Evolutionary conservation across 2,888 invertebrate genomes (phyloP).

Genomic region (Rhamnusium bicolor): DNA sequence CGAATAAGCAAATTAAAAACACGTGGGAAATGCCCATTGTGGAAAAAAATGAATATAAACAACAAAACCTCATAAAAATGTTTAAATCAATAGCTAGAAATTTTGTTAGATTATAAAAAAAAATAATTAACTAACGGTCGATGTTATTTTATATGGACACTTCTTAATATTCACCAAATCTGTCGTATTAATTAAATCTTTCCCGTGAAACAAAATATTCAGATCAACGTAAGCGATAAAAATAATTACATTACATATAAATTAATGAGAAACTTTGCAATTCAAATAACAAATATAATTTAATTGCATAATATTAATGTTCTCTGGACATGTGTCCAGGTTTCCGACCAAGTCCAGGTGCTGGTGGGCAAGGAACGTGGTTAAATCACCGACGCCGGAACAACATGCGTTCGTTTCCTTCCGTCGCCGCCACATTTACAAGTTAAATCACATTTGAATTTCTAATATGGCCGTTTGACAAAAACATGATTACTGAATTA

Average conservation of each 20-base stretch:
- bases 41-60: too few relatives aligned
- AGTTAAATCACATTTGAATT: constrained; percentile 60
- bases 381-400: constrained; percentile 61
- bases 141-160: neutral
- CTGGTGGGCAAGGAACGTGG: constrained; percentile 47
- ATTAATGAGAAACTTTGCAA: constrained; percentile 35
- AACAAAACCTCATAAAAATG: too few relatives aligned
- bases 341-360: constrained; percentile 56
- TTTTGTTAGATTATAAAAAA: too few relatives aligned
- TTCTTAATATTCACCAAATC: neutral
- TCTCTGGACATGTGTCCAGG: constrained; percentile 53
- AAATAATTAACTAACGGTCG: neutral
- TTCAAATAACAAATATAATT: constrained; percentile 41
- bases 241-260: constrained; percentile 36
- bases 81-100: too few relatives aligned
- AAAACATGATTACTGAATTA: constrained; percentile 62
- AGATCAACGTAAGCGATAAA: constrained; percentile 32
- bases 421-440: constrained; percentile 64
- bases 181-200: constrained; percentile 12
- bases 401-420: constrained; percentile 66
- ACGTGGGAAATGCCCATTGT: too few relatives aligned
- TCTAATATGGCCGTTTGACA: constrained; percentile 59
- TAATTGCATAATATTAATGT: constrained; percentile 50
- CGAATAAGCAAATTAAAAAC: too few relatives aligned
- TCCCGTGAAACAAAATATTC: constrained; percentile 11